Evolutionary conservation across 2,113 vertebrate genomes (phyloP).

Genomic region (Paradisaea rubra): DNA sequence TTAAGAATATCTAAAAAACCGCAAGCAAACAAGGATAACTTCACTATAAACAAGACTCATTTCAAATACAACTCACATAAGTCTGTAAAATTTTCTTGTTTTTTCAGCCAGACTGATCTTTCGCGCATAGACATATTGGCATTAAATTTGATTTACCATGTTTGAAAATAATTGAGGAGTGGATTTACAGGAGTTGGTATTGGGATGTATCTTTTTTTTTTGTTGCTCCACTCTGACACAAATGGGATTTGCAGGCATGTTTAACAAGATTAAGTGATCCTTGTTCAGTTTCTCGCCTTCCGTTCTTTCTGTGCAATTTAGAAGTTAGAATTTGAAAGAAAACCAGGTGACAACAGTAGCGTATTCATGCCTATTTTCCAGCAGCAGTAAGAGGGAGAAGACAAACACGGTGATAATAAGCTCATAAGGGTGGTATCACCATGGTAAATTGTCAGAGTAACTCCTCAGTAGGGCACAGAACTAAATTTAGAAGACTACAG

Average conservation of each 20-base stretch:
- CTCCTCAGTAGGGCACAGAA: not conserved
- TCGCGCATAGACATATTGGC: not conserved
- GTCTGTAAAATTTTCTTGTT: not conserved
- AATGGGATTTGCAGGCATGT: not conserved
- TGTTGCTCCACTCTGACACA: not conserved
- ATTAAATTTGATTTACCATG: not conserved
- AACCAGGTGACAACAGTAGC: not conserved
- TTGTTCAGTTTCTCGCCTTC: not conserved
- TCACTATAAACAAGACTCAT: not conserved
- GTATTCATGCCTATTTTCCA: not conserved
- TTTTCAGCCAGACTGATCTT: not conserved
- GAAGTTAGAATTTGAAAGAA: not conserved
- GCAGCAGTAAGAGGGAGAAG: not conserved
- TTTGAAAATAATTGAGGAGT: constrained; percentile 3
- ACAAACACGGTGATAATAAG: not conserved
- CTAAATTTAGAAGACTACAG: constrained; percentile 44
- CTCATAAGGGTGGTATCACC: constrained; percentile 33
- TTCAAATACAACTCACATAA: not conserved
- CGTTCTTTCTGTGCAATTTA: not conserved
- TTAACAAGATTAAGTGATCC: constrained; percentile 11
- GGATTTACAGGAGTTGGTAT: not conserved
- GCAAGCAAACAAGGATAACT: not conserved
- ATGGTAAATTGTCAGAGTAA: constrained; percentile 52
- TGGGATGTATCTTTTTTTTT: not conserved
- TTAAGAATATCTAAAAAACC: not conserved